phyloP scores from a whole-genome alignment of 2,113 vertebrate genomes.

The Carassius gibelio region DNA sequence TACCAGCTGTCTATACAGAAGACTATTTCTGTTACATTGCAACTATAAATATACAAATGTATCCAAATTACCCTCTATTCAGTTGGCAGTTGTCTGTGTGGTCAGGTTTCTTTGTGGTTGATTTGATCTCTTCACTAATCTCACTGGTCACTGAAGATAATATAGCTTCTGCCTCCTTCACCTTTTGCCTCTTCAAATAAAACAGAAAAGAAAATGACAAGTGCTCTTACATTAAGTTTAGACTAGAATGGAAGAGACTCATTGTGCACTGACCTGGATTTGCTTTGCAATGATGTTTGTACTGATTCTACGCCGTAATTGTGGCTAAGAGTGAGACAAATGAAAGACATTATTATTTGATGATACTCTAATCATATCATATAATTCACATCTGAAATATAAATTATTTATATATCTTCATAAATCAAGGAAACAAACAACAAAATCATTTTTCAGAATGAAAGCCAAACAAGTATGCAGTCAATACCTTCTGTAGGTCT shows the following conservation, averaged over 20 bases:
- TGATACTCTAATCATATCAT: neutral
- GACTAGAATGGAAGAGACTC: neutral
- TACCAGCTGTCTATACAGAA: neutral
- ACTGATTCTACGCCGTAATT: slow-evolving; percentile 62
- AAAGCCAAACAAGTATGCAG: neutral
- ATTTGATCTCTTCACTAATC: neutral
- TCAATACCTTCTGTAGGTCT: slow-evolving; percentile 36
- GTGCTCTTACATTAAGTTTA: slow-evolving; percentile 47
- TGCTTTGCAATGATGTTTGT: slow-evolving; percentile 76
- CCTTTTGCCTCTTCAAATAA: slow-evolving; percentile 50
- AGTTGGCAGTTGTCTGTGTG: neutral
- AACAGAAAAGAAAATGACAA: neutral
- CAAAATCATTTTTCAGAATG: neutral
- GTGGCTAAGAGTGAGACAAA: neutral
- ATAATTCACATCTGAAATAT: neutral
- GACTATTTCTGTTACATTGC: neutral
- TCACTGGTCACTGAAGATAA: slow-evolving; percentile 24
- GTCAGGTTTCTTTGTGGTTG: slow-evolving; percentile 11
- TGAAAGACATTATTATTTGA: neutral
- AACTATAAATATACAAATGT: neutral
- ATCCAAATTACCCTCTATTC: slow-evolving; percentile 8
- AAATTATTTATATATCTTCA: neutral
- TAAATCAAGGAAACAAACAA: neutral
- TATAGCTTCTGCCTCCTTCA: slow-evolving; percentile 23
- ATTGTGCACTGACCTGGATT: slow-evolving; percentile 32